phyloP scores from a whole-genome alignment of 2,113 vertebrate species.

The Nerophis lumbriciformis region DNA sequence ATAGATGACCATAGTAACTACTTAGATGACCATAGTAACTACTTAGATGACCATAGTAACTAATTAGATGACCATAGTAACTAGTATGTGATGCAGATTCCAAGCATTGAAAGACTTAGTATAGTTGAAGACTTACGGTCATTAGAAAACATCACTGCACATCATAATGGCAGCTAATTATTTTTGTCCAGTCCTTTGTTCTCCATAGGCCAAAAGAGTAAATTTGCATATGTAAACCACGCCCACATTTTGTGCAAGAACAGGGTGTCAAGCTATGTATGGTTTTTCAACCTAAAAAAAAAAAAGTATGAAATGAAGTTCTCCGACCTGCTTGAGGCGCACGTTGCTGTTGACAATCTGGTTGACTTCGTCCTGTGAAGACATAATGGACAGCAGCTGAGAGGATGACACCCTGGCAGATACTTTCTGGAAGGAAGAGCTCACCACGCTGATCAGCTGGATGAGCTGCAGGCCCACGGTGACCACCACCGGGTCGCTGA shows the following conservation, averaged over 20 bases:
- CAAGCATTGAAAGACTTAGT: too few relatives aligned
- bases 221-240: too few relatives aligned
- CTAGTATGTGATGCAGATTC: too few relatives aligned
- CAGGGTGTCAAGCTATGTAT: background rate
- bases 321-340: slow-evolving; percentile 83
- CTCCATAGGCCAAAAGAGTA: too few relatives aligned
- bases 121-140: too few relatives aligned
- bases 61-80: too few relatives aligned
- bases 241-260: background rate
- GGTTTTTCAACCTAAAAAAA: background rate
- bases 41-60: too few relatives aligned
- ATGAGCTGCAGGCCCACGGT: slow-evolving; percentile 94
- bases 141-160: too few relatives aligned
- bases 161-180: too few relatives aligned
- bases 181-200: too few relatives aligned
- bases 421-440: slow-evolving; percentile 4
- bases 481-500: slow-evolving; percentile 77
- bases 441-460: slow-evolving; percentile 95
- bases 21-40: too few relatives aligned
- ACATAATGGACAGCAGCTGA: slow-evolving; percentile 22
- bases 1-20: too few relatives aligned
- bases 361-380: slow-evolving; percentile 87
- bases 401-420: background rate
- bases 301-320: background rate
- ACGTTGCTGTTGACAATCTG: slow-evolving; percentile 92